Evolutionary conservation across 2,113 vertebrate species (phyloP).

Genomic region (Xiphorhynchus elegans): DNA sequence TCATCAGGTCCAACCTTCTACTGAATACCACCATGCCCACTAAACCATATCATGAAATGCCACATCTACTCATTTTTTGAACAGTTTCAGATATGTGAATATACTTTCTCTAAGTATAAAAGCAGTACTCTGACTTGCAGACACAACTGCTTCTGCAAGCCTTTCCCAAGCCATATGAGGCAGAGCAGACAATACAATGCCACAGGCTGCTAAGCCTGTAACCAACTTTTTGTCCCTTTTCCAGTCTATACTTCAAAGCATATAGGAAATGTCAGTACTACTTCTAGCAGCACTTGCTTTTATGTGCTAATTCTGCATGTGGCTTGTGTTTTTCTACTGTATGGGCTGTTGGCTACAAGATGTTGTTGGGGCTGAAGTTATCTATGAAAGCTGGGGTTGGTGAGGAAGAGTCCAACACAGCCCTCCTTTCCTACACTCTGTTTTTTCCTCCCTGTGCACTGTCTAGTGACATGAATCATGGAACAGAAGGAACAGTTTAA

Average conservation of each 20-base stretch:
- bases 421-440: background rate
- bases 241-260: background rate
- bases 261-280: fast-evolving
- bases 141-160: background rate
- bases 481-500: constrained; percentile 39
- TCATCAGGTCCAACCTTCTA: background rate
- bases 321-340: background rate
- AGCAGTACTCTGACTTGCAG: background rate
- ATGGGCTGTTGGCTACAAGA: background rate
- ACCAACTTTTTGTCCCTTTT: background rate
- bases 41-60: background rate
- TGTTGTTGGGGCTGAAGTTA: background rate
- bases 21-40: background rate
- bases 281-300: background rate
- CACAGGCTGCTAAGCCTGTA: background rate
- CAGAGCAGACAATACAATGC: background rate
- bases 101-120: background rate
- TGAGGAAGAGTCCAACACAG: background rate
- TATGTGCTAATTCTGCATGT: background rate
- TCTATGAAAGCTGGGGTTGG: background rate
- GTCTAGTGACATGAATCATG: constrained; percentile 3
- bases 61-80: fast-evolving
- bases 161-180: background rate
- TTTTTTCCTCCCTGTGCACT: background rate
- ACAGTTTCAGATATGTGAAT: background rate